Conservation (phyloP, 2,888 invertebrate genomes). For the Yponomeuta sedellus region DNA sequence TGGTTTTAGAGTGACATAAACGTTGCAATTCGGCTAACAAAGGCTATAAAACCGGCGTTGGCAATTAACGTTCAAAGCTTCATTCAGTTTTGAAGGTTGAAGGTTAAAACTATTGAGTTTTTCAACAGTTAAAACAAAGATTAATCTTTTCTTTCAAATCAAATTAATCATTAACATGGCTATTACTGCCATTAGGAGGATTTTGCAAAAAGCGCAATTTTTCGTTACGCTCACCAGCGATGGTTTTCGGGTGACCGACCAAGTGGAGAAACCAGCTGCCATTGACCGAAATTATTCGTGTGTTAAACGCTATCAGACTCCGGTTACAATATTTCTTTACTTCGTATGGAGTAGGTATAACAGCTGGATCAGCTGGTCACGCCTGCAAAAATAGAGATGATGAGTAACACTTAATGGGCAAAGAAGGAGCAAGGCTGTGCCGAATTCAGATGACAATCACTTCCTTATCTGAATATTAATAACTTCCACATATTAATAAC, state of each 20-base stretch:
- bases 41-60: no score
- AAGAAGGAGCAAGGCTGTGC: no score
- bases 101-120: neutral
- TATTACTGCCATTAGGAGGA: constrained; percentile 18
- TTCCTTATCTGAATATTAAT: no score
- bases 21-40: no score
- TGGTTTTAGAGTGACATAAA: no score
- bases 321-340: no score
- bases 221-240: constrained; percentile 39
- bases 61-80: neutral
- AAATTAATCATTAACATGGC: constrained; percentile 21
- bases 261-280: constrained; percentile 47
- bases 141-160: neutral
- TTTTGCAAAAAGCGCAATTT: constrained; percentile 32
- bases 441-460: no score
- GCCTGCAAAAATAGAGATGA: no score
- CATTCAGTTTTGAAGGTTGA: neutral
- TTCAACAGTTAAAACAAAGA: neutral
- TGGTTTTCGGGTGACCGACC: constrained; percentile 51
- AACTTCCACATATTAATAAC: no score
- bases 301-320: constrained; percentile 27
- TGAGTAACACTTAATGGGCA: no score
- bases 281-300: constrained; percentile 43
- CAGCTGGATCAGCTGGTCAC: no score
- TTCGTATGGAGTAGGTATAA: no score